Evolutionary conservation across 30 jellyfish, hydroid and myxozoan genomes (phyloP).

Genomic region (Cassiopea andromeda): DNA sequence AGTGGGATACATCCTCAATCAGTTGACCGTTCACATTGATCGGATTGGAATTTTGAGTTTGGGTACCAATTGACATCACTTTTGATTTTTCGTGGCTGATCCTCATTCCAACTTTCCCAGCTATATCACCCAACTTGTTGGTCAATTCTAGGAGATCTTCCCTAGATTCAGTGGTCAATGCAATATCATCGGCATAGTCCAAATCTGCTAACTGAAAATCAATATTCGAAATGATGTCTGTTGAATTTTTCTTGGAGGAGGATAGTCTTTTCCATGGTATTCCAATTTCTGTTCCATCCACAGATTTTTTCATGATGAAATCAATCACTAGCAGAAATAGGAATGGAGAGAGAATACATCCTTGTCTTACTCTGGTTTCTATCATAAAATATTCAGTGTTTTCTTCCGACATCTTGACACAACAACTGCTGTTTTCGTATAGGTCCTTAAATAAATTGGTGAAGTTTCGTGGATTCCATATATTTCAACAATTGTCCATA

Average conservation of each 20-base stretch:
- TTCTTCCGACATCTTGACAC: not conserved
- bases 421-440: not conserved
- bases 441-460: not conserved
- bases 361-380: conserved; percentile 4
- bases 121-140: not conserved
- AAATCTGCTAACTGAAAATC: too few species aligned
- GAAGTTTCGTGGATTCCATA: not conserved
- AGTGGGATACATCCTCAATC: not conserved
- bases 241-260: too few species aligned
- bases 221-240: too few species aligned
- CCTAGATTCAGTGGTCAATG: not conserved
- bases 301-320: not conserved
- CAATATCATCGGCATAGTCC: conserved; percentile 18
- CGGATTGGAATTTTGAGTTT: not conserved
- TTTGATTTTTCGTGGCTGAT: not conserved
- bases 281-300: not conserved
- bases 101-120: not conserved
- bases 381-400: not conserved
- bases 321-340: not conserved
- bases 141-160: not conserved
- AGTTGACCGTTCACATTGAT: not conserved
- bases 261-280: not conserved
- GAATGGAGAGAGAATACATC: conserved; percentile 9
- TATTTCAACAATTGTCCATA: not conserved
- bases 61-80: not conserved